Evolutionary conservation across 2,113 vertebrate species (phyloP).

Genomic region (Neodontobutis hainanensis): DNA sequence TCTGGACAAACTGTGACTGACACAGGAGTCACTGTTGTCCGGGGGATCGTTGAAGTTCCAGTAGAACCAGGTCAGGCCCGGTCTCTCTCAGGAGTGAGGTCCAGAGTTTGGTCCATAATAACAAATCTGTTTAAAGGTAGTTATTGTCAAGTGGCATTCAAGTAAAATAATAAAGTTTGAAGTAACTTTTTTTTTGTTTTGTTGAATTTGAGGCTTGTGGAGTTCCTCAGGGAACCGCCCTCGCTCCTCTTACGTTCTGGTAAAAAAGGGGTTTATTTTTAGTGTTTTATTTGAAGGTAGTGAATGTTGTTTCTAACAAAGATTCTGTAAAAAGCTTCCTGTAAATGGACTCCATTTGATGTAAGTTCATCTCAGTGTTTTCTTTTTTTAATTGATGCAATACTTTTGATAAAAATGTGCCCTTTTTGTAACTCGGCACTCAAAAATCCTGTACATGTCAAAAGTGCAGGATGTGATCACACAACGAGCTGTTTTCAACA

Average conservation of each 20-base stretch:
- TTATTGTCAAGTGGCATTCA: conserved; percentile 1
- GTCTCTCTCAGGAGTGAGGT: too few relatives aligned
- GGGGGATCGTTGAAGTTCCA: too few relatives aligned
- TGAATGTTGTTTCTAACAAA: conserved; percentile 9
- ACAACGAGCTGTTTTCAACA: neutral
- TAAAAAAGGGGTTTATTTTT: conserved; percentile 3
- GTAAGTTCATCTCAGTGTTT: conserved; percentile 45
- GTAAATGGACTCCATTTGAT: conserved; percentile 22
- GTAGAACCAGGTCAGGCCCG: too few relatives aligned
- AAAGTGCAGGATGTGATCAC: neutral
- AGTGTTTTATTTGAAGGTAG: conserved; percentile 1
- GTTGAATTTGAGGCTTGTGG: neutral
- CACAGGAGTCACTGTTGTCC: too few relatives aligned
- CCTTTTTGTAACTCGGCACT: conserved; percentile 45
- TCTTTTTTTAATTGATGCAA: conserved; percentile 54
- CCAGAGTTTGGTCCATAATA: neutral
- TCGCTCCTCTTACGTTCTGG: conserved; percentile 8
- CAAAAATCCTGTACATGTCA: conserved; percentile 17
- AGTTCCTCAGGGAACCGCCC: conserved; percentile 40
- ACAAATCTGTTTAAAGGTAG: neutral
- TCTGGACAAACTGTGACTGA: too few relatives aligned
- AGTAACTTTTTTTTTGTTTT: neutral
- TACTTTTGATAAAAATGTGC: conserved; percentile 61
- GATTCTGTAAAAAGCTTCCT: conserved; percentile 22
- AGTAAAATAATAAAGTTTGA: neutral